These are phyloP conservation scores for Noctilio leporinus DNA, from an alignment of 2,113 vertebrate genomes.

Conservation along the genomic window DNA sequence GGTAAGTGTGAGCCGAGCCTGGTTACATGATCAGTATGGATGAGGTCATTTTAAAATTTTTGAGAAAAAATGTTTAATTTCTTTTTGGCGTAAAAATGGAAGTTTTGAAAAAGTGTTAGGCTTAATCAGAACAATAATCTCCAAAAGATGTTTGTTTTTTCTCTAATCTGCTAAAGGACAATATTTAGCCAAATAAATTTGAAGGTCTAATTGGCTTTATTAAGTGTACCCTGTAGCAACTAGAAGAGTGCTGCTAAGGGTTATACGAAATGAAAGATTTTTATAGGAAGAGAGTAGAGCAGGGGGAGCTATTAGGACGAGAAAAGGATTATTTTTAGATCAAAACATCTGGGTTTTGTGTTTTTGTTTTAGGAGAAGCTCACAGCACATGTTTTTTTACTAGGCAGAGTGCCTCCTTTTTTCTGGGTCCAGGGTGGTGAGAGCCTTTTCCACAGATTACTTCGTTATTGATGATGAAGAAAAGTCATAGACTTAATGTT, in stretches of 20 bases:
- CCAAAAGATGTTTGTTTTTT: neutral
- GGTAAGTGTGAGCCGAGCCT: slow-evolving; percentile 76
- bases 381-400: too few species aligned
- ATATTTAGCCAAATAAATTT: neutral
- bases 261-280: neutral
- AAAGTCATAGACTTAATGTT: neutral
- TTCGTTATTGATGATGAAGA: neutral
- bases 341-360: neutral
- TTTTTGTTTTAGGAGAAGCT: neutral
- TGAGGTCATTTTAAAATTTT: neutral
- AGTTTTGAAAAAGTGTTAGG: neutral
- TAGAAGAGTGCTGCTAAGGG: neutral
- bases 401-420: too few species aligned
- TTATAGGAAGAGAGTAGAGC: neutral
- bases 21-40: neutral
- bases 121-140: neutral
- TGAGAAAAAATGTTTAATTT: neutral
- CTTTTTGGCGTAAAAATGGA: neutral
- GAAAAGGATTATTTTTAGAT: neutral
- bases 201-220: neutral
- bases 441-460: neutral
- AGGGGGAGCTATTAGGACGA: neutral
- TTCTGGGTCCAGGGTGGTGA: neutral
- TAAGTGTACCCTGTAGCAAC: neutral
- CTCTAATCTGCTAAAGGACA: neutral